Percentiles rank a stretch among this genome's conserved stretches.
phyloP scores from a whole-genome alignment of 2,797 vertebrate genomes.

The Nannoperca obscura region DNA sequence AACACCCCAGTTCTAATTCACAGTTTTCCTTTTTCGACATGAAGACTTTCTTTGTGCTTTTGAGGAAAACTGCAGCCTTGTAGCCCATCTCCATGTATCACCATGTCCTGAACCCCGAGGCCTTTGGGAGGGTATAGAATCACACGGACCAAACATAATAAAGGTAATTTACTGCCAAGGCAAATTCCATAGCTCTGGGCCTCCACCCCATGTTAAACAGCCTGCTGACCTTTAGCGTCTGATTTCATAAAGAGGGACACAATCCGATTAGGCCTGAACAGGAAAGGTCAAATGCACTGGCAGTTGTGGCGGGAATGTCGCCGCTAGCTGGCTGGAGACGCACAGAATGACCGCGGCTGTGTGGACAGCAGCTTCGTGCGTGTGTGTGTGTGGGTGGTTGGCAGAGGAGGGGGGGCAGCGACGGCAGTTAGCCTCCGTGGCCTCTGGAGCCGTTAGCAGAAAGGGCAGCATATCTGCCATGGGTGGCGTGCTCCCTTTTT shows the following conservation, averaged over 20 bases:
- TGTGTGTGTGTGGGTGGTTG: constrained; percentile 37
- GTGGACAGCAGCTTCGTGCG: constrained; percentile 15
- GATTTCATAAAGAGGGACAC: constrained; percentile 97
- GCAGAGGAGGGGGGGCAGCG: constrained; percentile 50
- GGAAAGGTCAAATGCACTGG: constrained; percentile 96
- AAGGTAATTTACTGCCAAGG: constrained; percentile 97
- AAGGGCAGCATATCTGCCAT: constrained; percentile 86
- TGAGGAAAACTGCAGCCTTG: constrained; percentile 17
- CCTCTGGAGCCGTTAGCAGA: constrained; percentile 83
- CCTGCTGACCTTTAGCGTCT: constrained; percentile 95
- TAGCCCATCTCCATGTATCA: constrained; percentile 68
- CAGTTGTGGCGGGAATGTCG: constrained; percentile 86
- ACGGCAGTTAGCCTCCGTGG: constrained; percentile 84
- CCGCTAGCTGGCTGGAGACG: constrained; percentile 86
- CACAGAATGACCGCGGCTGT: constrained; percentile 62
- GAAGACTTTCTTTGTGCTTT: constrained; percentile 34
- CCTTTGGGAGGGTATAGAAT: constrained; percentile 71
- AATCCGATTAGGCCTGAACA: constrained; percentile 96
- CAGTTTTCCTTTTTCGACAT: background rate
- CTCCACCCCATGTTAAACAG: constrained; percentile 93
- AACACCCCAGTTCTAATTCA: background rate
- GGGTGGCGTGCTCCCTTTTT: constrained; percentile 72
- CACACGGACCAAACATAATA: constrained; percentile 94
- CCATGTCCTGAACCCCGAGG: constrained; percentile 53
- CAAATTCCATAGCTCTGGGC: constrained; percentile 97